Base-by-base conservation (phyloP, 2,888 invertebrate species). In the Melinaea marsaeus region DNA sequence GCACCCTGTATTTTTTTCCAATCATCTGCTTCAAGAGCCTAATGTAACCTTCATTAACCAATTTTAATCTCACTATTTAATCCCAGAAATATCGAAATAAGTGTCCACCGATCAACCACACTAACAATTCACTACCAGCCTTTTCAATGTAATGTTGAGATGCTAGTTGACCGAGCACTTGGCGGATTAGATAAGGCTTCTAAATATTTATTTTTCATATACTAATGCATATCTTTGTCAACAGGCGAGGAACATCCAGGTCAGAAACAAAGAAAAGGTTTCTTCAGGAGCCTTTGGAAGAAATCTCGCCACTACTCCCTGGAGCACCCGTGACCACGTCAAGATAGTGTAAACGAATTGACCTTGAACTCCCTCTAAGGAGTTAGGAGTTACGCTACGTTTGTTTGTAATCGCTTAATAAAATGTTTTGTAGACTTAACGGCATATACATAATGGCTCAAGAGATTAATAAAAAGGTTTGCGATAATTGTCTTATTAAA, bases 211-310 rank as follows among this genome's bases (percentile, higher is more conserved):
- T 37, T 37, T 37, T 37, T 37, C 37, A 37, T 6, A 37, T 37
- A 37, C 4, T 7, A 37, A 37, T 37, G 4, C 7, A 37, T 47
- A 57, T 33, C 69, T 76, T 83, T 86, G 75, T 82, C 70, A 73
- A 74, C 92, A 94, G 94, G 94, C 75, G 94, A 94, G 75, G 94
- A 94, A 72, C 92, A 91, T 71, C 91, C 91, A 67, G 93, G 92
- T 57, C 93, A 93, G 75, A 95, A 95, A 72, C 96, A 96, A 88
- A 95, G 96, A 84, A 95, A 95, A 86, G 95, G 96, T 71, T 96
- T 97, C 86, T 97, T 97, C 91, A 95, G 95, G 87, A 95, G 93
- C 83, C 94, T 96, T 74, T 97, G 96, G 96, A 96, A 96, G 86
- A 93, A 95, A 77, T 96, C 96, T 72, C 94, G 96, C 72, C 96